Evolutionary conservation across 2,797 vertebrate genomes (phyloP).

Genomic region (Chrosomus eos): DNA sequence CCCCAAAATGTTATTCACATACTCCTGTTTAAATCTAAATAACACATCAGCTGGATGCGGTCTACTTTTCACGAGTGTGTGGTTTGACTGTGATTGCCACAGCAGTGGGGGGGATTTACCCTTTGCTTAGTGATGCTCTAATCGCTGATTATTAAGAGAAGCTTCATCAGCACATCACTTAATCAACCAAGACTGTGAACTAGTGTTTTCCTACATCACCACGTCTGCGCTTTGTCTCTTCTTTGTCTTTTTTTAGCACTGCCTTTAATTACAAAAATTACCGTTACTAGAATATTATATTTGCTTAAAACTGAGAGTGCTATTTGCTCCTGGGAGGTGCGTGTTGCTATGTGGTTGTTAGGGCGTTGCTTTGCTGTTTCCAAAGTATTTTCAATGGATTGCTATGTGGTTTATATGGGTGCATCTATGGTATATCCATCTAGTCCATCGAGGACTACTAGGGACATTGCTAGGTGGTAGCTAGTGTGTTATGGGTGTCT

Average conservation of each 20-base stretch:
- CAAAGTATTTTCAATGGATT: neutral
- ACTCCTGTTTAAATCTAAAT: conserved; percentile 8
- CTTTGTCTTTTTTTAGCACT: conserved; percentile 6
- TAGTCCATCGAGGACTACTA: neutral
- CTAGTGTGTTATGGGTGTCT: neutral
- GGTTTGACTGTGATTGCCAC: conserved; percentile 29
- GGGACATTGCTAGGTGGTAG: neutral
- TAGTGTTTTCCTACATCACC: neutral
- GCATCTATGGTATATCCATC: neutral
- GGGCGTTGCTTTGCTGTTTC: neutral
- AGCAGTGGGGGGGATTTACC: conserved; percentile 33
- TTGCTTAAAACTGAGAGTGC: neutral
- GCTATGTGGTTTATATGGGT: neutral
- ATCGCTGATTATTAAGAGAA: conserved; percentile 34
- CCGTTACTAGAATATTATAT: neutral
- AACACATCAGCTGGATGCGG: neutral
- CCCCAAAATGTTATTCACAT: neutral
- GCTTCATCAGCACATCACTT: conserved; percentile 32
- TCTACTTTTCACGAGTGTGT: conserved; percentile 9
- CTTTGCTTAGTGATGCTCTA: conserved; percentile 39
- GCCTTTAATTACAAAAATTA: neutral
- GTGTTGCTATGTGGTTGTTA: too few species aligned
- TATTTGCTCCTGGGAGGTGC: neutral
- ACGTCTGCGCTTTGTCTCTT: neutral
- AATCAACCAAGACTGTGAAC: conserved; percentile 17